Base-by-base conservation (phyloP, 2,797 vertebrate genomes). In the Danio albolineatus region DNA sequence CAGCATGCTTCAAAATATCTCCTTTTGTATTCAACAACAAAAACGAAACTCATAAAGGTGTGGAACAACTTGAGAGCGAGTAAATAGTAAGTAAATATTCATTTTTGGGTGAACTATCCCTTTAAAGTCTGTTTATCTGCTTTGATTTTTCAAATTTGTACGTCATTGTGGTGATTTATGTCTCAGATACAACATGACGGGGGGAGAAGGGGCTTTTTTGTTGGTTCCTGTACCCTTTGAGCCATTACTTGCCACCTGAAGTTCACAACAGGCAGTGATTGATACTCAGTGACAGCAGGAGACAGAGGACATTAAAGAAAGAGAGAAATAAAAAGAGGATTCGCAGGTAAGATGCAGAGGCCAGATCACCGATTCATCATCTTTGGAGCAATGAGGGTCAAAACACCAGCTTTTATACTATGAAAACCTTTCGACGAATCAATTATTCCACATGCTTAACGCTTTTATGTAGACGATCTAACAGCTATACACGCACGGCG, bases 391-490 rank as follows among this genome's bases (percentile, higher is more conserved):
- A 93, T 92, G 91, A 94, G 90, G 92, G 92, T 93, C 90, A 92
- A 91, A 92, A 93, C 93, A 94, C 93, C 92, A 94, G 93, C 92
- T 93, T 94, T 94, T 94, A 89, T 94, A 93, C 73, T 70, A 75
- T 44, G 19, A 76, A 51, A 73, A 46, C 4, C 10, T 76, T 65
- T 13, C 38, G 65, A 78, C 57, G 5, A 41, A 49, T 69, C 51
- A 61, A 75, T 79, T 84, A 79, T 69, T 79, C 73, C 56, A 56
- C 73, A 59, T 78, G 67, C 70, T 82, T 64, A 61, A 59, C 7
- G 78, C 80, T 82, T 82, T 82, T 73, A 62, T 76, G 80, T 60
- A 54, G 62, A 76, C 36, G 39, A 72, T 67, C 51, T 76, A 81
- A 75, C 21, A 81, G 78, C 70, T 78, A 64, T 67, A 75, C 65